These are phyloP conservation scores for Melieria crassipennis DNA, from an alignment of 2,888 invertebrate genomes.

Conservation along the genomic window DNA sequence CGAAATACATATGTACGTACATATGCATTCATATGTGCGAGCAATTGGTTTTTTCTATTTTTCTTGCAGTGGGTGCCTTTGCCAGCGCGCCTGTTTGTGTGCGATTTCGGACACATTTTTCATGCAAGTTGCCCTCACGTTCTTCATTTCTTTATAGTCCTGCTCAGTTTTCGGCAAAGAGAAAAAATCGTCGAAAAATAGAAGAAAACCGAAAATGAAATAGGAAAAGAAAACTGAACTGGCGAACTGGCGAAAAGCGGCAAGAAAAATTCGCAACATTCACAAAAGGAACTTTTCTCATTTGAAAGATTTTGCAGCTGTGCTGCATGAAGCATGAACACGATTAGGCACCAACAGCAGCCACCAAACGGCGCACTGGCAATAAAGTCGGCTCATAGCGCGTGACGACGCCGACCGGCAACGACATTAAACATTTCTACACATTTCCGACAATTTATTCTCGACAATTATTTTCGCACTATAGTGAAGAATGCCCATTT, in stretches of 20 bases:
- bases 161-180: neutral
- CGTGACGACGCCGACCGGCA: too few species aligned
- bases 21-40: neutral
- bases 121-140: neutral
- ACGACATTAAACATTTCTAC: too few species aligned
- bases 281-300: neutral
- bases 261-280: neutral
- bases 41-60: neutral
- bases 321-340: too few species aligned
- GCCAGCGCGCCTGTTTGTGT: neutral
- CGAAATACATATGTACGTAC: neutral
- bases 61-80: neutral
- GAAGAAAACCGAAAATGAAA: neutral
- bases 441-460: too few species aligned
- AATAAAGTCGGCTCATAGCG: too few species aligned
- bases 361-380: too few species aligned
- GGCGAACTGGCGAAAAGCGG: too few species aligned
- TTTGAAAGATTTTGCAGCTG: neutral
- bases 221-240: neutral
- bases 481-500: too few species aligned
- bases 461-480: too few species aligned
- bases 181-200: too few species aligned
- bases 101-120: conserved; percentile 6
- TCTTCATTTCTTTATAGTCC: neutral
- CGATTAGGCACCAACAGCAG: too few species aligned